Percentiles rank a stretch among this genome's conserved stretches.
phyloP scores from a whole-genome alignment of 92 coral and sea anemone genomes.

The Virgularia gustaviana region DNA sequence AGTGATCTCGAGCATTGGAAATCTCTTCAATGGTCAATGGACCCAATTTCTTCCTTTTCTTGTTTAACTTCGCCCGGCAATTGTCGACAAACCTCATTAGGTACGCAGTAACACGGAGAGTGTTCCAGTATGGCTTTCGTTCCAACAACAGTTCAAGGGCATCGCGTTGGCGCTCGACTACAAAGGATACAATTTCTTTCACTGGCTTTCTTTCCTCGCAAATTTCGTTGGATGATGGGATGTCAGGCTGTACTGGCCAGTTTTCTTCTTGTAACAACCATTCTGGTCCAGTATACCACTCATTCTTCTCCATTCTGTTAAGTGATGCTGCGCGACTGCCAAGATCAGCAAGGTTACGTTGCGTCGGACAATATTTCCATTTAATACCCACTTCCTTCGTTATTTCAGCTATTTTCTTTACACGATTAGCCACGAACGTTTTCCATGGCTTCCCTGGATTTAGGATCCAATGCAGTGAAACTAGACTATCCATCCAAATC shows the following conservation, averaged over 20 bases:
- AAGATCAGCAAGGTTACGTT: constrained; percentile 57
- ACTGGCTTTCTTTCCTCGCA: constrained; percentile 19
- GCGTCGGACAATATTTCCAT: constrained; percentile 66
- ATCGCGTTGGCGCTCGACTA: constrained; percentile 37
- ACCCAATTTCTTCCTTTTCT: constrained; percentile 23
- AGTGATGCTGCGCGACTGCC: constrained; percentile 60
- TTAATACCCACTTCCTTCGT: constrained; percentile 33
- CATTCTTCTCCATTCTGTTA: constrained; percentile 51
- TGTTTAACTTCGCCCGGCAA: constrained; percentile 5
- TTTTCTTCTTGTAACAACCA: constrained; percentile 43
- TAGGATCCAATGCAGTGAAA: constrained; percentile 55
- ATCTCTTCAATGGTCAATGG: constrained; percentile 56
- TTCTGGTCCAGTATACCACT: constrained; percentile 54
- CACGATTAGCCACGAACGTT: constrained; percentile 57
- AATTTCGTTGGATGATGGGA: constrained; percentile 23
- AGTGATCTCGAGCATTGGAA: constrained; percentile 20
- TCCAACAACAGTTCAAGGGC: constrained; percentile 50
- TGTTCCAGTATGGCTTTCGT: constrained; percentile 51
- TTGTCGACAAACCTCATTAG: constrained; percentile 47
- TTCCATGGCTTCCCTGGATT: constrained; percentile 61
- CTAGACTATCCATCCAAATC: constrained; percentile 57
- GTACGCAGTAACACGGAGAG: constrained; percentile 52
- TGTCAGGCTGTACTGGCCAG: constrained; percentile 43
- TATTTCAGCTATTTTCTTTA: constrained; percentile 56
- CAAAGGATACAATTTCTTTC: constrained; percentile 16